A percentile compares a stretch with the other conserved stretches of the same genome.
Conservation (phyloP, 2,888 invertebrate genomes). For the Troilus luridus region DNA sequence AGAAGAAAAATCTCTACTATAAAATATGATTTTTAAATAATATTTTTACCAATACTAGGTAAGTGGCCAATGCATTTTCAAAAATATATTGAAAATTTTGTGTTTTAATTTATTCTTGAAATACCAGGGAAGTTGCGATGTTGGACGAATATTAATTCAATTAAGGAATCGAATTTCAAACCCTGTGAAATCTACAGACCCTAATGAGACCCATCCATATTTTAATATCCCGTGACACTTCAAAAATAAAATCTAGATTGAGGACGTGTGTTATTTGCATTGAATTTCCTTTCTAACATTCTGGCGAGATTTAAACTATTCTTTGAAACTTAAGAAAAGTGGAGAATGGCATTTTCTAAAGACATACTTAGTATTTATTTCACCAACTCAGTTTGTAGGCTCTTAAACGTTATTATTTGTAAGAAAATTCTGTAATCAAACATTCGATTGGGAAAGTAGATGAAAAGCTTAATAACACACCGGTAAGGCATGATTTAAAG, state of each 20-base stretch:
- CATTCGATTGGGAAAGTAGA: background rate
- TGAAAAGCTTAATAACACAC: background rate
- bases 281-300: too few relatives aligned
- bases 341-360: too few relatives aligned
- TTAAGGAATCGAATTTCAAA: too few relatives aligned
- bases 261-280: too few relatives aligned
- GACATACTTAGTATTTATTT: background rate
- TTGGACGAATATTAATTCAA: background rate
- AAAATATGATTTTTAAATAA: background rate
- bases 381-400: background rate
- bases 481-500: background rate
- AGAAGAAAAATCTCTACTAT: too few relatives aligned
- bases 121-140: background rate
- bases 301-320: too few relatives aligned
- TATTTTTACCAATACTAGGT: background rate
- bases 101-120: background rate
- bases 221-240: too few relatives aligned
- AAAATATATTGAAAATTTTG: background rate
- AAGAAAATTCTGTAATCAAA: background rate
- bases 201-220: too few relatives aligned
- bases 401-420: background rate
- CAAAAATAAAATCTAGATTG: too few relatives aligned
- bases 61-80: background rate
- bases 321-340: too few relatives aligned
- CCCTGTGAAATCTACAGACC: too few relatives aligned